Base-by-base conservation (phyloP, 2,113 vertebrate genomes). In the Gymnogyps californianus region DNA sequence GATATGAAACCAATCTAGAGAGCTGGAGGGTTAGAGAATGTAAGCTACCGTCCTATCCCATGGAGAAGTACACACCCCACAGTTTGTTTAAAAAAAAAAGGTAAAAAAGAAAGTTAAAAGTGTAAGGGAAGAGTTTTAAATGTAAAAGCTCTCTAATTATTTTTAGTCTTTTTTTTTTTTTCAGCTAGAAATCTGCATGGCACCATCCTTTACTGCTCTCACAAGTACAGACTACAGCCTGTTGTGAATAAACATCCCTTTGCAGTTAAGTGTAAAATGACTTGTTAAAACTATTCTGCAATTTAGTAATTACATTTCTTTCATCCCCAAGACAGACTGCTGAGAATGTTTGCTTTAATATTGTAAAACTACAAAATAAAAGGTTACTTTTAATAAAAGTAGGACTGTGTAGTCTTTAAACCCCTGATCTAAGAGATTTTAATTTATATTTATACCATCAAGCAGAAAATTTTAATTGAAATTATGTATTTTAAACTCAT, bases 261-360 rank as follows among this genome's bases (percentile, higher is more conserved):
- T 57, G 69, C 87, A 92, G 52, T 84, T 79, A 71, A 91, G 76
- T 40, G 44, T 55, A 89, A 75, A 96, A 65, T 15, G 40, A 75
- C 69, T 91, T 0, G 1, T 77, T 89, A 83, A 83, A 94, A 65
- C 31, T 77, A 16, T 78, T 84, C 80, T 87, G 88, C 69, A 82
- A 67, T 87, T 87, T 83, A 94, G 57, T 71, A 52, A 89, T 96
- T 87, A 82, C 21, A 71, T 72, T 89, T 89, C 87, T 91, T 96
- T 95, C 67, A 96, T 80, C 64, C 70, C 42, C 76, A 77, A 90
- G 83, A 89, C 58, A 92, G 58, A 92, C 13, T 82, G 52, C 44
- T 59, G 65, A 83, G 83, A 54, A 46, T 55, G 38, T 51, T 79
- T 87, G 52, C n/a, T 84, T 87, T 93, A 93, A 87, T 36, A 82